Evolutionary conservation across 2,797 vertebrate species (phyloP).

Genomic region (Rhabdomys pumilio): DNA sequence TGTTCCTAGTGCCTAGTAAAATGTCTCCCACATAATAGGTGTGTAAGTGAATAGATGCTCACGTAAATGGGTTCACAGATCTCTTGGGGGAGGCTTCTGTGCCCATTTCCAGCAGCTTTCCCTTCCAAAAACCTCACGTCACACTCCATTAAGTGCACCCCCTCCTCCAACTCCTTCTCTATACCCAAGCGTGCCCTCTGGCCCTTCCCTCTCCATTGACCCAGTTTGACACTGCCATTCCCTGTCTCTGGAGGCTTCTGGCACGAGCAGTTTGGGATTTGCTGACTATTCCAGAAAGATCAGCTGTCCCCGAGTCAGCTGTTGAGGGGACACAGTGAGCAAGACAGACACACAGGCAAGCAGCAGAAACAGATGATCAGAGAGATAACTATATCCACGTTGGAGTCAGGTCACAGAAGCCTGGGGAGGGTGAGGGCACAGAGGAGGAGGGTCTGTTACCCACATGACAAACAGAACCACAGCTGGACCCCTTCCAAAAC

Average conservation of each 20-base stretch:
- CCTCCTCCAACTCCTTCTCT: not conserved
- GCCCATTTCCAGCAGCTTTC: not conserved
- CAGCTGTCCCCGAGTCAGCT: conserved; percentile 68
- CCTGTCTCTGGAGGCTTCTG: conserved; percentile 23
- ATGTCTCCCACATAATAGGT: not conserved
- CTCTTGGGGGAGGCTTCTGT: not conserved
- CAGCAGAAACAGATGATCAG: conserved; percentile 9
- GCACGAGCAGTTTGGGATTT: conserved; percentile 58
- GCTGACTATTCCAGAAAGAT: conserved; percentile 67
- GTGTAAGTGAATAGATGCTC: not conserved
- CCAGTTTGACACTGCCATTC: not conserved
- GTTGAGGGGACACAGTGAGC: conserved; percentile 36
- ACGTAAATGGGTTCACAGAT: not conserved
- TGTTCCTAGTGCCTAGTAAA: not conserved
- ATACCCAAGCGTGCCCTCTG: not conserved
- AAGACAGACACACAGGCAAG: conserved; percentile 29
- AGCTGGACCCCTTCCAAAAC: not conserved
- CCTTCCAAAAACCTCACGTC: not conserved
- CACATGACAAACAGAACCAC: not conserved
- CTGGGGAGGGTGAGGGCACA: not conserved
- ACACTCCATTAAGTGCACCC: not conserved
- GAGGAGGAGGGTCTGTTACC: not conserved
- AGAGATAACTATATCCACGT: not conserved
- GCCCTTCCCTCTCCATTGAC: not conserved
- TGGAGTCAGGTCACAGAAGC: conserved; percentile 11